Evolutionary conservation across 2,888 invertebrate species (phyloP), one percentile per base, ranked within the genome.

Genomic region (Ennomos fuscantarius): DNA sequence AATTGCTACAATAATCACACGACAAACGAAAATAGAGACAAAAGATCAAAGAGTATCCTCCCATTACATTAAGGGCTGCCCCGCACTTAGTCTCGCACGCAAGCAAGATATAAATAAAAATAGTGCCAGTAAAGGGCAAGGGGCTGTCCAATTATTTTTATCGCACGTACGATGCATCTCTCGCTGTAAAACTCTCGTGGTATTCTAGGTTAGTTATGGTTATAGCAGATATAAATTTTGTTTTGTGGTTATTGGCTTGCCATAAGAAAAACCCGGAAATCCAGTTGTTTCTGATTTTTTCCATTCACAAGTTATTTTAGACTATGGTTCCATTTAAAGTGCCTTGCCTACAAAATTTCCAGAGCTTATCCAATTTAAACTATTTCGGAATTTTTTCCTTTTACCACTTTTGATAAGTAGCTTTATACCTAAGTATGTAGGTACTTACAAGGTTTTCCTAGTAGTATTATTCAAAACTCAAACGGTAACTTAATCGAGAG

Each of bases 81-180:
- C 62, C 60, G 66, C 62, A 67, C 66, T 76, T 80, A 73, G 79
- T 75, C 73, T 78, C 61, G 55, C 62, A 36, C 60, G 60, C 64
- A 63, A 64, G 68, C 62, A 52, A 53, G 70, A 56, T 75, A 66
- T 70, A 77, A 79, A 80, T 78, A 80, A 82, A 74, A 78, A 64
- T 68, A 74, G 72, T 70, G 69, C 70, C 61, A 65, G 72, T 71
- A 76, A 84, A 82, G 81, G 76, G 75, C 79, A 74, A 56, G 55
- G n/a, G 65, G 47, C 63, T 64, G 66, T 74, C 73, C 78, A 79
- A 82, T 82, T 79, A 79, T 75, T 78, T 76, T 75, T 76, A 81
- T 74, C 72, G 68, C 69, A 58, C 50, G 62, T 60, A 63, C 40
- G 11, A 47, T 36, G 11, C 31, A 43, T 24, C 50, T 35, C 35